Evolutionary conservation across 92 coral and sea anemone genomes (phyloP).

Genomic region (Diadumene lineata): DNA sequence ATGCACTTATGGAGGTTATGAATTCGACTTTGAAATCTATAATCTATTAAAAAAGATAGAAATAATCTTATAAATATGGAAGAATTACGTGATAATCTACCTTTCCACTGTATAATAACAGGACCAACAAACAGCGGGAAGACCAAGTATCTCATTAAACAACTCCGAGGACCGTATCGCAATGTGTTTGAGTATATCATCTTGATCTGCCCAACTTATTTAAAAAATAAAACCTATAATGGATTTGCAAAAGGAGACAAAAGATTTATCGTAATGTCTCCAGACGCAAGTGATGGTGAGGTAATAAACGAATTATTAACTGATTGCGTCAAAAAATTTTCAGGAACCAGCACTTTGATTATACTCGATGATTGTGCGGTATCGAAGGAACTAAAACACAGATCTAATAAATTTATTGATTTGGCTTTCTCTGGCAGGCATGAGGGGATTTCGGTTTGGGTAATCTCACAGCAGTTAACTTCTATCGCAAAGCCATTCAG

Average conservation of each 20-base stretch:
- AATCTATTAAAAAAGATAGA: slow-evolving; percentile 2
- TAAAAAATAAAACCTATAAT: slow-evolving; percentile 21
- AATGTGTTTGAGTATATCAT: slow-evolving; percentile 28
- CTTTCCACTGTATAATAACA: too few relatives aligned
- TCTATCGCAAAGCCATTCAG: slow-evolving; percentile 36
- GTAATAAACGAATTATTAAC: slow-evolving; percentile 24
- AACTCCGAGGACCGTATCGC: slow-evolving; percentile 13
- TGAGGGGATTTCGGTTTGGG: slow-evolving; percentile 17
- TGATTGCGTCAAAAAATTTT: not conserved
- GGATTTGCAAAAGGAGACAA: slow-evolving; percentile 11
- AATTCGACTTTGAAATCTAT: slow-evolving; percentile 23
- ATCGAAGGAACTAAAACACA: slow-evolving; percentile 32
- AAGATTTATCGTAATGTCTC: slow-evolving; percentile 26
- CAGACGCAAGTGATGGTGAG: slow-evolving; percentile 19
- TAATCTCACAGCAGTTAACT: slow-evolving; percentile 34
- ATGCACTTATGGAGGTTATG: slow-evolving; percentile 48
- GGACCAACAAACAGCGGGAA: slow-evolving; percentile 41
- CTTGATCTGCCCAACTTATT: slow-evolving; percentile 34
- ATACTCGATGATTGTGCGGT: too few relatives aligned
- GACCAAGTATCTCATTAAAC: slow-evolving; percentile 9
- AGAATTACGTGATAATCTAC: slow-evolving; percentile 16
- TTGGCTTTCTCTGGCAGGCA: slow-evolving; percentile 22
- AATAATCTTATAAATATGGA: slow-evolving; percentile 4
- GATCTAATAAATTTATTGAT: slow-evolving; percentile 31
- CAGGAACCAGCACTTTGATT: slow-evolving; percentile 24